Percentiles rank a stretch among this genome's conserved stretches.
phyloP scores from a whole-genome alignment of 2,797 vertebrate genomes.

The Amniataba percoides region DNA sequence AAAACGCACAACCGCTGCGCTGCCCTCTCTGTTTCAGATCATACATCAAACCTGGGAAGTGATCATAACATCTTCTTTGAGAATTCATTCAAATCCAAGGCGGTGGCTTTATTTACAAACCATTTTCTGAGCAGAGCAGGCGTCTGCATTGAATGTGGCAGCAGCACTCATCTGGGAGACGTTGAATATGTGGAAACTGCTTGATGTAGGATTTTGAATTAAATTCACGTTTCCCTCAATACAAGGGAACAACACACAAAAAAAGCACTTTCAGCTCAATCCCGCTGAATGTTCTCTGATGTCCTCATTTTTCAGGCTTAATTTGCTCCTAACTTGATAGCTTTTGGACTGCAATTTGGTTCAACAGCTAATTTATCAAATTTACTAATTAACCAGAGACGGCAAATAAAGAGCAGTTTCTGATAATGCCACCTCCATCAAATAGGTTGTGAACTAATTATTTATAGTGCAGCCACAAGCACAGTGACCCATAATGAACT shows the following conservation, averaged over 20 bases:
- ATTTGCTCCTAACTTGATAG: conserved; percentile 65
- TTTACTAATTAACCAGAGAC: conserved; percentile 68
- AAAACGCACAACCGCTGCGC: not conserved
- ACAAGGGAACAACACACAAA: conserved; percentile 42
- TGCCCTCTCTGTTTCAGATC: conserved; percentile 39
- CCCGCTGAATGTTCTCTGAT: conserved; percentile 49
- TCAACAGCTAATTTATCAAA: conserved; percentile 71
- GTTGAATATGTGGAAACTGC: conserved; percentile 15
- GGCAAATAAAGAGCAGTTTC: conserved; percentile 65
- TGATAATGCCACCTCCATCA: conserved; percentile 63
- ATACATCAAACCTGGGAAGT: conserved; percentile 47
- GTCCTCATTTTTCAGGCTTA: conserved; percentile 63
- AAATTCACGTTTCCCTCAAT: conserved; percentile 29
- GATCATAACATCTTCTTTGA: conserved; percentile 42
- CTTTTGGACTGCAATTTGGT: conserved; percentile 70
- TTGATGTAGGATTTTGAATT: conserved; percentile 41
- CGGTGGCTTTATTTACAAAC: conserved; percentile 58
- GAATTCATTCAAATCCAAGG: conserved; percentile 45
- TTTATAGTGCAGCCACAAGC: conserved; percentile 55
- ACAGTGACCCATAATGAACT: conserved; percentile 57
- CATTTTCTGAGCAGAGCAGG: conserved; percentile 31
- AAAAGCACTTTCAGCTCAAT: conserved; percentile 35
- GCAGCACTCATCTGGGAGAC: conserved; percentile 30
- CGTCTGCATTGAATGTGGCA: conserved; percentile 16
- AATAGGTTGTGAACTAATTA: conserved; percentile 67